phyloP scores from a whole-genome alignment of 2,888 invertebrate genomes.

The Athrips mouffetella region DNA sequence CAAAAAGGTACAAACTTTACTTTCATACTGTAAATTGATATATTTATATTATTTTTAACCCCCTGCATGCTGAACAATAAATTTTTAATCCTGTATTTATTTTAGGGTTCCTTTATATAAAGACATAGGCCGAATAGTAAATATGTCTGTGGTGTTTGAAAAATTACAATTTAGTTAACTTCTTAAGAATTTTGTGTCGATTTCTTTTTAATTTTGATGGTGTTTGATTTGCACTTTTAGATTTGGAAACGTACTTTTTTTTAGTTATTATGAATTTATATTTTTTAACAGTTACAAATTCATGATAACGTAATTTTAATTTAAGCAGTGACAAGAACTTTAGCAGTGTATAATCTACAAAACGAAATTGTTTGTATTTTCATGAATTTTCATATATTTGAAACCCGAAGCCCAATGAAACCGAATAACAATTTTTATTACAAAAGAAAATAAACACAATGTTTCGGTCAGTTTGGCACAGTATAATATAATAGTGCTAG shows the following conservation, averaged over 20 bases:
- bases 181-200: conserved; percentile 25
- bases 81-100: conserved; percentile 48
- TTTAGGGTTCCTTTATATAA: conserved; percentile 38
- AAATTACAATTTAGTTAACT: conserved; percentile 68
- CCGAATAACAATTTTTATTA: too few relatives aligned
- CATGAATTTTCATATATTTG: too few relatives aligned
- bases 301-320: not conserved
- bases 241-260: not conserved
- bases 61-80: conserved; percentile 54
- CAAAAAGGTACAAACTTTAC: conserved; percentile 67
- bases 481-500: too few relatives aligned
- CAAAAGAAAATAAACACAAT: too few relatives aligned
- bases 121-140: conserved; percentile 33
- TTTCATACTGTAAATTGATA: conserved; percentile 69
- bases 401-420: too few relatives aligned
- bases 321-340: too few relatives aligned
- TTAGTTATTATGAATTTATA: not conserved
- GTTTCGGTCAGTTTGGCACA: too few relatives aligned
- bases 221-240: conserved; percentile 33
- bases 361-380: too few relatives aligned
- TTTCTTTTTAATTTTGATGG: conserved; percentile 42
- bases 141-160: conserved; percentile 49
- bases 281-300: not conserved
- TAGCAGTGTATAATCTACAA: too few relatives aligned
- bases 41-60: conserved; percentile 71